Base-by-base conservation (phyloP, 2,888 invertebrate species). In the Orgyia antiqua region DNA sequence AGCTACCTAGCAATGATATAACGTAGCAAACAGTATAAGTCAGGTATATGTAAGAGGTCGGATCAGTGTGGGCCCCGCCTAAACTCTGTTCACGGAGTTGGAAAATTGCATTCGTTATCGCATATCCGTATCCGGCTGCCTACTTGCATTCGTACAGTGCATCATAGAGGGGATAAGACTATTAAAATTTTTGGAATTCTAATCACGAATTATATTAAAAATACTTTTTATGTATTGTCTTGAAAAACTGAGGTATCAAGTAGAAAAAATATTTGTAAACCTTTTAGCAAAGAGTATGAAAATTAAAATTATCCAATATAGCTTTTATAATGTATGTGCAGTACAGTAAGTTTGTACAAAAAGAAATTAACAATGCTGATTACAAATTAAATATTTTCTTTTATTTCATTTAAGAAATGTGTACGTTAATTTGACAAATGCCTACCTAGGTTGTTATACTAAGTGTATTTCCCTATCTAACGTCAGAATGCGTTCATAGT, bases 81-180 rank as follows among this genome's bases (percentile, higher is more conserved):
- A 71, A 82, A 79, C 79, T 75, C 72, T 77, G 84, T 68, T 74
- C 82, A 74, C 57, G 65, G 74, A 71, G 63, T 69, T 68, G 84
- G 83, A 83, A 84, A 84, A 84, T 84, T 84, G 84, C 84, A 83
- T 84, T 84, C 82, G 83, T 82, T 83, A 84, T 83, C 83, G 78
- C 71, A 69, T 77, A 73, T 74, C 73, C 76, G 74, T 71, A 67
- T 69, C 67, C 65, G 59, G 54, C 53, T 65, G 61, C 59, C 60
- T 68, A 60, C 58, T 59, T 54, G 63, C 61, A 60, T 42, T 46
- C 31, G 32, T 32, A 29, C 29, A 46, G 31, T 46, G 29, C 33
- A 30, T 40, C n/a, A n/a, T 45, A 38, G 27, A 33, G 39, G 38
- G 54, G 60, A 64, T 58, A 20, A 20, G 20, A 20, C 20, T n/a